Base-by-base conservation (phyloP, 2,888 invertebrate species). In the Phortica magna region DNA sequence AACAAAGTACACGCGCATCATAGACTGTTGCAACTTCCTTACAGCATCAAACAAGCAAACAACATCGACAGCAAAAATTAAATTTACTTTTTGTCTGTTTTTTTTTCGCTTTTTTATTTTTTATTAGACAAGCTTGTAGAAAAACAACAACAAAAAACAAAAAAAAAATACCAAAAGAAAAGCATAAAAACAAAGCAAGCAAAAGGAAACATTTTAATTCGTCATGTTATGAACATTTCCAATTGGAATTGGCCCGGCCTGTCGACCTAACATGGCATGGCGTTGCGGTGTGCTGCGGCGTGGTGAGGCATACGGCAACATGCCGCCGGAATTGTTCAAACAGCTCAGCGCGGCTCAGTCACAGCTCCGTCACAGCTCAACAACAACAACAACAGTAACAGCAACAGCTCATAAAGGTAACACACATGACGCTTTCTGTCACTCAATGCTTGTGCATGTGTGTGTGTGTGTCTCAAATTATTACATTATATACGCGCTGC, bases 11-110 rank as follows among this genome's bases (percentile, higher is more conserved):
- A 48, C 7, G 48, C 3, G 10, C 10, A 48, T 9, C 48, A 48
- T 2, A 48, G 48, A 48, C 48, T 48, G 48, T 48, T 48, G 48
- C 48, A 48, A 48, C 48, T 48, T 48, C 48, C 48, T 48, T 48
- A 14, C 48, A 48, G 48, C 7, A 4, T 31, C 31, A 31, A 31
- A 4, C 5, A 48, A 48, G 48, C 48, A 14, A 9, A 48, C 9
- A 48, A 12, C 14, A 12, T 9, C 48, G 9, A 14, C 48, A 48
- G 48, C 31, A 31, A 31, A 31, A 31, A 31, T 31, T 88, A 82
- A 88, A 88, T 86, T 81, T 74, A 76, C 39, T 9, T 55, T 17
- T 9, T 74, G 48, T 75, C 53, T 53, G 72, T 57, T 7, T 68
- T 53, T 61, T 12, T 31, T 22, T 55, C 31, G 9, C 2, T 31